phyloP scores from a whole-genome alignment of 2,113 vertebrate genomes.

The Agelaius tricolor region DNA sequence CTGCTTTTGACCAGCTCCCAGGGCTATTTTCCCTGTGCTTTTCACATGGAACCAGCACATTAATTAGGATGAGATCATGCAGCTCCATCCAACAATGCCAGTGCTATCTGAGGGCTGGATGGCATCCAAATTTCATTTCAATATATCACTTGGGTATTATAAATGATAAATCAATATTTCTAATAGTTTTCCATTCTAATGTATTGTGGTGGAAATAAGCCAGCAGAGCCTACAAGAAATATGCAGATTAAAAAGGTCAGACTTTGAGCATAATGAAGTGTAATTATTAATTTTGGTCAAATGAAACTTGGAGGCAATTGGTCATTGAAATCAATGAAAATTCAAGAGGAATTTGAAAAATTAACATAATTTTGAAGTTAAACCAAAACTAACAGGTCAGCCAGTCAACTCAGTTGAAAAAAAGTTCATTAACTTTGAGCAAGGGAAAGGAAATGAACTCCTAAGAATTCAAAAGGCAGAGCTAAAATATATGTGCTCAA shows the following conservation, averaged over 20 bases:
- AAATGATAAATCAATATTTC: slow-evolving; percentile 91
- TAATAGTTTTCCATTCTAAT: slow-evolving; percentile 84
- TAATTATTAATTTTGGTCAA: slow-evolving; percentile 45
- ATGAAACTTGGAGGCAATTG: not conserved
- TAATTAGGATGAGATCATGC: slow-evolving; percentile 77
- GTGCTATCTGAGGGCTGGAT: slow-evolving; percentile 74
- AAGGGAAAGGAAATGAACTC: slow-evolving; percentile 35
- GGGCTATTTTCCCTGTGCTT: not conserved
- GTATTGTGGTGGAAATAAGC: slow-evolving; percentile 71
- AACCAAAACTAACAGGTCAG: slow-evolving; percentile 30
- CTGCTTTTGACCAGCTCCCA: not conserved
- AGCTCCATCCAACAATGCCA: slow-evolving; percentile 59
- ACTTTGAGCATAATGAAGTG: slow-evolving; percentile 58
- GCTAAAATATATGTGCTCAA: not conserved
- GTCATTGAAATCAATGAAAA: slow-evolving; percentile 31
- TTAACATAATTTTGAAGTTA: slow-evolving; percentile 14
- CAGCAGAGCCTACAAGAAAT: slow-evolving; percentile 67
- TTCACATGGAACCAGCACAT: slow-evolving; percentile 35
- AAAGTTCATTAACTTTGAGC: slow-evolving; percentile 45
- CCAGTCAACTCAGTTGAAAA: slow-evolving; percentile 11
- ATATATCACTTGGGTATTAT: slow-evolving; percentile 81
- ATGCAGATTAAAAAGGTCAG: slow-evolving; percentile 69
- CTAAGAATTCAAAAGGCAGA: not conserved
- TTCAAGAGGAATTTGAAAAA: slow-evolving; percentile 35
- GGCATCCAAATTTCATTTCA: slow-evolving; percentile 80